Conservation (phyloP, 2,113 vertebrate genomes). For the Lynx canadensis region DNA sequence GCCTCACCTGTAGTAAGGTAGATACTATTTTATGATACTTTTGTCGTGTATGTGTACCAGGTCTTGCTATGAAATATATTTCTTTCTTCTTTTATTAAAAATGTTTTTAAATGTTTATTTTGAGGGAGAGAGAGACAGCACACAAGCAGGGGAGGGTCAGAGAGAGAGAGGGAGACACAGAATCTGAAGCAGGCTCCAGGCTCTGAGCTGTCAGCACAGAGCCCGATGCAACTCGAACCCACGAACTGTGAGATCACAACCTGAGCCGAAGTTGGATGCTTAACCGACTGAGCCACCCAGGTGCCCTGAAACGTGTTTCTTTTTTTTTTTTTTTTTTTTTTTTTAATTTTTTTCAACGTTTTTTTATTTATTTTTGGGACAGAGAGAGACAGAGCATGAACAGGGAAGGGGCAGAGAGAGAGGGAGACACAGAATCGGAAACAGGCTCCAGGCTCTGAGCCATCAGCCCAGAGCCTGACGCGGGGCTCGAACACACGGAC, state of each 20-base stretch:
- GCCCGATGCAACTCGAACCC: fast-evolving
- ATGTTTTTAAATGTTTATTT: background rate
- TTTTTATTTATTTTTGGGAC: no score
- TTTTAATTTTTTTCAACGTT: no score
- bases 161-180: background rate
- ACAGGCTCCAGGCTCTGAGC: no score
- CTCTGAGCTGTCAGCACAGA: background rate
- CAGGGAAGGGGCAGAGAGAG: no score
- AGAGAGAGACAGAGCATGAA: no score
- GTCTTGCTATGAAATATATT: background rate
- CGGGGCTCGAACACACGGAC: no score
- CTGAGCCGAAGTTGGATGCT: background rate
- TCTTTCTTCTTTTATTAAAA: background rate
- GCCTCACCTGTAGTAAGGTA: background rate
- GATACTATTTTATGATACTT: background rate
- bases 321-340: no score
- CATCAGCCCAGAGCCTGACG: no score
- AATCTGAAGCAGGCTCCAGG: background rate
- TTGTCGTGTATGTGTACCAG: background rate
- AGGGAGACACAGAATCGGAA: no score
- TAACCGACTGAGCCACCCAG: background rate
- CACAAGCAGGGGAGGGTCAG: fast-evolving
- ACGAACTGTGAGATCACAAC: background rate
- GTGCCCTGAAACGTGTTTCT: background rate
- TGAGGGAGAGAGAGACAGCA: background rate